Evolutionary conservation across 2,888 invertebrate species (phyloP), one percentile per base, ranked within the genome.

Genomic region (Leucophenga maculata): DNA sequence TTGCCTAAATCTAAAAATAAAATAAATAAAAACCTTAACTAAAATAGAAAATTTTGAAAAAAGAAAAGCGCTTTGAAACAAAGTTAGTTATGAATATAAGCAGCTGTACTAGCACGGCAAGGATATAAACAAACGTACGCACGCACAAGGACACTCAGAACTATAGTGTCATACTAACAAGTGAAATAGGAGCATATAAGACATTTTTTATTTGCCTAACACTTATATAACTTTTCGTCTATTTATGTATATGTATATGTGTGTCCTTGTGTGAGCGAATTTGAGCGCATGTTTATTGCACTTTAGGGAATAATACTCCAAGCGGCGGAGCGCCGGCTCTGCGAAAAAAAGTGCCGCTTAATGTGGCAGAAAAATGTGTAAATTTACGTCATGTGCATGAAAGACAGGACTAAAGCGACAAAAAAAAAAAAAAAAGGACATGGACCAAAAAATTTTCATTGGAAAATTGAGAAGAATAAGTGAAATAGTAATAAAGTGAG

Each of bases 311-410:
- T 82, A 78, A 72, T 71, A 72, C 55, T 16, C 69, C 69, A 72
- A 75, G 68, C 71, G 65, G 67, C 64, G 75, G 39, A 31, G 32
- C 65, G 18, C 62, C n/a, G n/a, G n/a, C n/a, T n/a, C 13, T 44
- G 22, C 13, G 22, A 13, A 6, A 59, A n/a, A 59, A 76, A 77
- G 72, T 71, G 73, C 77, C 78, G 80, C 82, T 82, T 81, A 81
- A 81, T 81, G 82, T 81, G 81, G 82, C 81, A 82, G 82, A 82
- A 80, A 81, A 81, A 82, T 80, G 79, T 82, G 80, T 80, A 80
- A 82, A 81, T 81, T 75, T 82, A 80, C 79, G 77, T 75, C 72
- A n/a, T 64, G 46, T 46, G 46, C 46, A 64, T 46, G n/a, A 46
- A 64, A 48, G 48, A 48, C 9, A 8, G 14, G n/a, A 52, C 52